Evolutionary conservation across 1,140 invertebrate species (phyloP), one percentile per base, ranked within the genome.

Genomic region (Drosophila ficusphila): DNA sequence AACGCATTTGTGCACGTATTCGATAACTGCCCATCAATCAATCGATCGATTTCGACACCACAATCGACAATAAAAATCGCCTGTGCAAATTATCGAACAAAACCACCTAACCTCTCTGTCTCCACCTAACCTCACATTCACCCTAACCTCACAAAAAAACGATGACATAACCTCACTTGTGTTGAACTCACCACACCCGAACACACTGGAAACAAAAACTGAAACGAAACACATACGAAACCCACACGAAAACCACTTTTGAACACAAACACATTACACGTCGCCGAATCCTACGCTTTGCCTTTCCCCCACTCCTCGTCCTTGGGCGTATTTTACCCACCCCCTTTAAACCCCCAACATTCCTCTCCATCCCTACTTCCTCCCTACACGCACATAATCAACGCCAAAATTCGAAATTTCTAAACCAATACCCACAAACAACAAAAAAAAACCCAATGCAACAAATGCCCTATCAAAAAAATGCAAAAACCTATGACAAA

Each of bases 1-100:
- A 74, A 78, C 69, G 69, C 83, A 82, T 88, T 57, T 88, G 56
- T 82, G 82, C 88, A 90, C 88, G 64, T 73, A 54, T 58, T 54
- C 14, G 52, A 52, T 53, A 33, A 58, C 54, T 54, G 54, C 33
- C 48, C 79, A 82, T 81, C 76, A 68, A 79, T 58, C 34, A 49
- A 83, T 54, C 48, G 34, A 47, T 71, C 67, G 68, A 71, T 71
- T 36, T 46, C 42, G 29, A 61, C 42, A 31, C 39, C 47, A 52
- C 36, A 52, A 76, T 56, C 70, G 69, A 71, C 69, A 34, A 57
- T 18, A 57, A 73, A 69, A 69, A 62, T 56, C 47, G 52, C 36
- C 48, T 67, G 48, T 69, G 65, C 52, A 69, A 70, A 51, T 48
- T 46, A 27, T 68, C 52, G 12, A 76, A 36, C 23, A 51, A n/a